Evolutionary conservation across 2,888 invertebrate species (phyloP).

Genomic region (Mylabris sibirica): DNA sequence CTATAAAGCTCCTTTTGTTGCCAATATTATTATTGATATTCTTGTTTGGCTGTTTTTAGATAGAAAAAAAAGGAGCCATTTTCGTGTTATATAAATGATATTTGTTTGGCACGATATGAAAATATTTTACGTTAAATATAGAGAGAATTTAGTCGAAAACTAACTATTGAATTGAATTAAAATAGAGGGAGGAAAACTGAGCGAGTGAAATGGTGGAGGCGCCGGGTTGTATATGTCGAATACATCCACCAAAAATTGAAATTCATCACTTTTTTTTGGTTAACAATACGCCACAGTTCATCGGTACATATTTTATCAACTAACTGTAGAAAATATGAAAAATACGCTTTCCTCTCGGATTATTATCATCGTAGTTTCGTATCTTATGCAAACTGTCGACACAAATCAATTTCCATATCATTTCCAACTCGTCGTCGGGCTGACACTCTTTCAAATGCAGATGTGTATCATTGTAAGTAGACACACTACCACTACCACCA

Average conservation of each 20-base stretch:
- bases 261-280: not conserved
- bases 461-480: conserved; percentile 56
- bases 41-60: conserved; percentile 54
- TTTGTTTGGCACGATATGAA: conserved; percentile 56
- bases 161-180: not conserved
- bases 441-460: conserved; percentile 60
- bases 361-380: conserved; percentile 31
- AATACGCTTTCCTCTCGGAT: conserved; percentile 30
- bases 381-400: conserved; percentile 40
- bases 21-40: conserved; percentile 61
- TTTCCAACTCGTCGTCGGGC: conserved; percentile 53
- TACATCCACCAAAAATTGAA: not conserved
- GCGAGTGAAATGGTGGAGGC: not conserved
- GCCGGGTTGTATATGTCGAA: not conserved
- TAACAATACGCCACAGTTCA: not conserved
- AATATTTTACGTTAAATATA: conserved; percentile 39
- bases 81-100: conserved; percentile 60
- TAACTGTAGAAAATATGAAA: conserved; percentile 17
- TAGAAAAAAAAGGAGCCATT: conserved; percentile 46
- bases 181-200: not conserved
- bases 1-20: conserved; percentile 51
- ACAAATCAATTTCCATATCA: conserved; percentile 59
- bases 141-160: not conserved
- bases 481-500: conserved; percentile 53
- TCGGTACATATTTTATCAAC: conserved; percentile 8